These are phyloP conservation scores for Lacerta agilis DNA, from an alignment of 2,797 vertebrate species.

Conservation along the genomic window DNA sequence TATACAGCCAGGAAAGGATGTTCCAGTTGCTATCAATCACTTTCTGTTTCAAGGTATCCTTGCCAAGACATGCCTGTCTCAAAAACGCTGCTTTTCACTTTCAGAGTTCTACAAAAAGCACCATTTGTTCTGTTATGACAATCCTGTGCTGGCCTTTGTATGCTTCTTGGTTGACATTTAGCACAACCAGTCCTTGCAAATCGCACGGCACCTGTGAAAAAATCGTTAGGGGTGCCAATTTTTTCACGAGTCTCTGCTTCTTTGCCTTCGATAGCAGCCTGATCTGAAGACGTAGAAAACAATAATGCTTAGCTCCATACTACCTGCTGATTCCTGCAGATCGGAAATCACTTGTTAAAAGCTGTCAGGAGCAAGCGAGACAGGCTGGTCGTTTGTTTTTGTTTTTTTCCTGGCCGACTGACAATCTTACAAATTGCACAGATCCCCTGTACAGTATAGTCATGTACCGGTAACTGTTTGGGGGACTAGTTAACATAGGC, in stretches of 20 bases:
- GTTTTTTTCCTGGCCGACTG: background rate
- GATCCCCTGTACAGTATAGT: background rate
- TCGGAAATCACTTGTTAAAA: background rate
- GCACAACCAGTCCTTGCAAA: background rate
- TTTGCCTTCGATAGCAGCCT: background rate
- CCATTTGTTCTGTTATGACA: background rate
- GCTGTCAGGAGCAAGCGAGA: background rate
- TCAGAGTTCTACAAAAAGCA: background rate
- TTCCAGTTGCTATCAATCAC: conserved; percentile 6
- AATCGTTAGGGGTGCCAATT: background rate
- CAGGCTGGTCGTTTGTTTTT: too few relatives aligned
- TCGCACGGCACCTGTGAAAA: background rate
- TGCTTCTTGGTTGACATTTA: background rate
- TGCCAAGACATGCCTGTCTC: background rate
- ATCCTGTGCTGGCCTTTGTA: background rate
- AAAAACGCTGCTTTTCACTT: background rate
- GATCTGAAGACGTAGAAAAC: background rate
- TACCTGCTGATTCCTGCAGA: background rate
- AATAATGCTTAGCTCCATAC: background rate
- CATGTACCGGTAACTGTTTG: background rate
- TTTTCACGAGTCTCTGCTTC: background rate
- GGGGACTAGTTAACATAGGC: background rate
- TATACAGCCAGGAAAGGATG: background rate
- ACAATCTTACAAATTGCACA: background rate
- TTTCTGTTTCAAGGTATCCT: background rate